Evolutionary conservation across 2,888 invertebrate genomes (phyloP), one percentile per base, ranked within the genome.

Genomic region (Noctua comes): DNA sequence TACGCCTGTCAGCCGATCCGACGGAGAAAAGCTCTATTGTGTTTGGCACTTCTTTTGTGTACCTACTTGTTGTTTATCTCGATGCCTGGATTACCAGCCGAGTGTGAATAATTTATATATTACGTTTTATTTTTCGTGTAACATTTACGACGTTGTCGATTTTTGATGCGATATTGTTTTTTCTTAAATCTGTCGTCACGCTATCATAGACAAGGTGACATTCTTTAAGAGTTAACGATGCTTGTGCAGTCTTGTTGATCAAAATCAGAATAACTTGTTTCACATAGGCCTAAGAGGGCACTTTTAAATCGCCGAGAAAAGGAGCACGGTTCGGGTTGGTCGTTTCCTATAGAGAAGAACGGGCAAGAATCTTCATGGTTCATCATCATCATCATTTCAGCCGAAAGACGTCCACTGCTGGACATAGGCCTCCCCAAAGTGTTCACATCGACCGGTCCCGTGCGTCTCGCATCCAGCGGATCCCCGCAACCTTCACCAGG

Each of bases 41-140:
- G 92, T 91, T 90, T 91, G 92, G 89, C 91, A 91, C 91, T 93
- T 92, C 93, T 93, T 94, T 94, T 93, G 93, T 94, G 84, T 85
- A 82, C 77, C 73, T 77, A 84, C 84, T 83, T 83, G 86, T 90
- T 89, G 90, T 90, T 90, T 92, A 91, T 91, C 88, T 86, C 77
- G 73, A 89, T 89, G 82, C 83, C 82, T 88, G 88, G 88, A 90
- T 92, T 90, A 91, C 85, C 84, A 88, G 74, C 85, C 54, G 78
- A 84, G 82, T 89, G 87, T 86, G 79, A 87, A 89, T 88, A 86
- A 83, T 86, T 83, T 82, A 75, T 85, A 85, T 73, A 81, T 86
- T 62, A 82, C 74, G 75, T 81, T 85, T 83, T 85, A 86, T 83
- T 80, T 85, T 84, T 76, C 70, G 86, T 82, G 76, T 51, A 81